Evolutionary conservation across 2,888 invertebrate genomes (phyloP), one percentile per base, ranked within the genome.

Genomic region (Amphimallon solstitiale): DNA sequence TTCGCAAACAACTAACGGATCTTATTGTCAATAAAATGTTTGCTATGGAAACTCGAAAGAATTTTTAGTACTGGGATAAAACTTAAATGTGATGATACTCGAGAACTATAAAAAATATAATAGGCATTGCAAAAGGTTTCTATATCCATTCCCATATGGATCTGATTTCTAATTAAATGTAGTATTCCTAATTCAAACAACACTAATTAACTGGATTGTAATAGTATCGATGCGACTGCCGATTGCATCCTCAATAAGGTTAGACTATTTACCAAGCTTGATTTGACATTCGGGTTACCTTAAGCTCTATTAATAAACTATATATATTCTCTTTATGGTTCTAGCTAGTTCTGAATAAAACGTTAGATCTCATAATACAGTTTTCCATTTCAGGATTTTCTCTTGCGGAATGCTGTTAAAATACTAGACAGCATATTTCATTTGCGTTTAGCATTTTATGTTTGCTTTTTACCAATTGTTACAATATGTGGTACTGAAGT

Each of bases 101-200:
- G 54, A 12, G 23, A 51, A 60, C 46, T 65, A 61, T 40, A 65
- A 52, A 65, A 43, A 51, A 65, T 56, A 49, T 60, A 60, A 60
- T 60, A 52, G 43, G 17, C 40, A 52, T 51, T 35, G 65, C 48
- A 45, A 60, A 52, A 59, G 38, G 65, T 48, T 38, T 46, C 15
- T 37, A 48, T 37, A 34, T 51, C 45, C 49, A 49, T 51, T 45
- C 60, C 46, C 61, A 61, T 65, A 65, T 60, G 51, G 65, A 61
- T 61, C 59, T 61, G 65, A 65, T 65, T 65, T 65, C 65, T 65
- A 65, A 65, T 65, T 65, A 65, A 51, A 65, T 40, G 64, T 17
- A 45, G 43, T 64, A 54, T 56, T 54, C 64, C 64, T 64, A 64
- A 64, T 54, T 54, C 54, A 62, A 62, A 12, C 46, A 17, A 29